Evolutionary conservation across 2,797 vertebrate genomes (phyloP).

Genomic region (Enteromius treurensis): DNA sequence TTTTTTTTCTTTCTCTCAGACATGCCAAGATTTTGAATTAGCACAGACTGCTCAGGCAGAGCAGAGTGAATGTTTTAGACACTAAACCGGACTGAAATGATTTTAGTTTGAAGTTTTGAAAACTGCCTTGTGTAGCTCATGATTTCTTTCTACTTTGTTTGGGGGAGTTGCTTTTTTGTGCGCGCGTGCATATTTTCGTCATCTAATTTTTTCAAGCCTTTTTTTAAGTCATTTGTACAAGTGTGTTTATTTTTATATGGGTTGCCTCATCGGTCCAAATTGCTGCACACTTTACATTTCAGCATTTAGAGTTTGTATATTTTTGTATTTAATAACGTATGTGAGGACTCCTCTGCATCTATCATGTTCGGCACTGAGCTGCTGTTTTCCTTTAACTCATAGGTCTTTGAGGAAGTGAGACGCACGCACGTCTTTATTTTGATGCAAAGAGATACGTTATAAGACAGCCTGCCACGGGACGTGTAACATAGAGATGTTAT

Average conservation of each 20-base stretch:
- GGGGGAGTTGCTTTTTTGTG: not conserved
- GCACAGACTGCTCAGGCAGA: slow-evolving; percentile 1
- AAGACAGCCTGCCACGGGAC: slow-evolving; percentile 42
- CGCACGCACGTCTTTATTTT: not conserved
- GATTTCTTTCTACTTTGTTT: not conserved
- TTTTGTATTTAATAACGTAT: slow-evolving; percentile 67
- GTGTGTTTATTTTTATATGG: slow-evolving; percentile 61
- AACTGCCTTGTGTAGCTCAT: not conserved
- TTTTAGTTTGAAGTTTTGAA: slow-evolving; percentile 6
- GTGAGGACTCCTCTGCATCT: slow-evolving; percentile 64
- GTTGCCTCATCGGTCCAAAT: slow-evolving; percentile 42
- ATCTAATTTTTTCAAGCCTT: slow-evolving; percentile 40
- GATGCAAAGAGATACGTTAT: slow-evolving; percentile 6
- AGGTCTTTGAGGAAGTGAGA: slow-evolving; percentile 56
- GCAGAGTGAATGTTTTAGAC: slow-evolving; percentile 21
- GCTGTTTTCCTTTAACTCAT: slow-evolving; percentile 54
- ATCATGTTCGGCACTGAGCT: slow-evolving; percentile 63
- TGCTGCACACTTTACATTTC: slow-evolving; percentile 55
- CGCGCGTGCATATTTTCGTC: not conserved
- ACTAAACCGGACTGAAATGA: not conserved
- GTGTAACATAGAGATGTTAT: slow-evolving; percentile 77
- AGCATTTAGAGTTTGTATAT: slow-evolving; percentile 71
- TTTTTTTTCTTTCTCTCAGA: not conserved
- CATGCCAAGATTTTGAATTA: slow-evolving; percentile 30
- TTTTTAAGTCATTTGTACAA: slow-evolving; percentile 75